phyloP scores from a whole-genome alignment of 1,140 invertebrate species.

The Conus betulinus region DNA sequence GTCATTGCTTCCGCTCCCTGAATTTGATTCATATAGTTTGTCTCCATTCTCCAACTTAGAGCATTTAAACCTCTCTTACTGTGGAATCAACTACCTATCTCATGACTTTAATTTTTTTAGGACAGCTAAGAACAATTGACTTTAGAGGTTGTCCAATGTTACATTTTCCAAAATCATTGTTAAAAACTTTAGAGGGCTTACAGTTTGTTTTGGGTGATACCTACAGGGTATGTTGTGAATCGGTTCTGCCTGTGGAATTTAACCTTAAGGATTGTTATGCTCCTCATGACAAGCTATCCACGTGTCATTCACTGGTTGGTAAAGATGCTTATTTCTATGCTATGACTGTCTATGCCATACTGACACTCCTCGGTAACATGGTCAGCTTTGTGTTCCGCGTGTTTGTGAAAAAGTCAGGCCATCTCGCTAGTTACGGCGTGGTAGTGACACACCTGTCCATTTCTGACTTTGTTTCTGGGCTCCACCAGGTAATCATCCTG shows the following conservation, averaged over 20 bases:
- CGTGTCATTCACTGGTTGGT: conserved; percentile 49
- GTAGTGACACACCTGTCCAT: conserved; percentile 56
- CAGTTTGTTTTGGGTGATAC: conserved; percentile 37
- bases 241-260: conserved; percentile 8
- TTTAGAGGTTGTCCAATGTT: conserved; percentile 1
- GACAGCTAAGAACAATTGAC: conserved; percentile 33
- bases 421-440: conserved; percentile 33
- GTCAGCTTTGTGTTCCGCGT: conserved; percentile 47
- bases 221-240: conserved; percentile 51
- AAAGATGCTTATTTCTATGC: conserved; percentile 33
- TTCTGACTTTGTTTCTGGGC: conserved; percentile 65
- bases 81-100: not conserved
- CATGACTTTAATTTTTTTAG: conserved; percentile 39
- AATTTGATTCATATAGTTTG: not conserved
- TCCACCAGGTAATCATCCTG: conserved; percentile 65
- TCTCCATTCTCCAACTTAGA: not conserved
- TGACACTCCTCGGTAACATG: conserved; percentile 50
- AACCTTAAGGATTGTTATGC: conserved; percentile 43
- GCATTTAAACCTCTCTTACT: conserved; percentile 28
- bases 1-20: not conserved
- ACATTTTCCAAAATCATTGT: not conserved
- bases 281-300: conserved; percentile 45
- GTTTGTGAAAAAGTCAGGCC: not conserved
- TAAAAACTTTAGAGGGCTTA: not conserved
- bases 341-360: conserved; percentile 42